Conservation (phyloP, 2,888 invertebrate species). For the Cryptocephalus primarius region DNA sequence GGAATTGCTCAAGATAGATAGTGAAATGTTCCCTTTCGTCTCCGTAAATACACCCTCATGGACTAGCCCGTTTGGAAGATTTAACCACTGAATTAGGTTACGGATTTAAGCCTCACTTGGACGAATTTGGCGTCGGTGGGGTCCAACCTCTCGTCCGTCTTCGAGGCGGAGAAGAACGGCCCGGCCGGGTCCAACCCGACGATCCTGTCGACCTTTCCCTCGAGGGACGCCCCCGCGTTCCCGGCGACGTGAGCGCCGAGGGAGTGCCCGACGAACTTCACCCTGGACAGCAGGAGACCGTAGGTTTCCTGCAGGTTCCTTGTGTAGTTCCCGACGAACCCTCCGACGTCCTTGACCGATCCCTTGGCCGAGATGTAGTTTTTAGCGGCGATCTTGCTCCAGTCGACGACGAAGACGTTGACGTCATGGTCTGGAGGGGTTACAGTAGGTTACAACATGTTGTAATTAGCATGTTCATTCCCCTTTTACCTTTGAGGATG, state of each 20-base stretch:
- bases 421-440: slow-evolving; percentile 15
- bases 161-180: slow-evolving; percentile 20
- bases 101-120: slow-evolving; percentile 13
- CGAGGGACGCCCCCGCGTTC: slow-evolving; percentile 12
- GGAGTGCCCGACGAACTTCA: slow-evolving; percentile 15
- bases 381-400: slow-evolving; percentile 18
- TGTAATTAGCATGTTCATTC: too few species aligned
- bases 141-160: slow-evolving; percentile 25
- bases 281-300: slow-evolving; percentile 3
- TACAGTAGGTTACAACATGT: too few species aligned
- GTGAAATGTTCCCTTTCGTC: too few species aligned
- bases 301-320: not conserved
- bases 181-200: slow-evolving; percentile 31
- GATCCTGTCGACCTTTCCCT: slow-evolving; percentile 20
- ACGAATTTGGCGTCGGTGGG: slow-evolving; percentile 27
- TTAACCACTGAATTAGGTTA: too few species aligned
- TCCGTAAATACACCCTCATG: too few species aligned
- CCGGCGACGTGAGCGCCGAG: slow-evolving; percentile 29
- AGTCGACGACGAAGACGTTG: slow-evolving; percentile 31
- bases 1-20: too few species aligned
- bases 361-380: slow-evolving; percentile 13
- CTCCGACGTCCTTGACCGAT: slow-evolving; percentile 18
- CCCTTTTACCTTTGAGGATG: slow-evolving; percentile 8
- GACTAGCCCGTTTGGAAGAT: too few species aligned
- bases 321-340: slow-evolving; percentile 12